Evolutionary conservation across 2,888 invertebrate genomes (phyloP).

Genomic region (Lypha dubia): DNA sequence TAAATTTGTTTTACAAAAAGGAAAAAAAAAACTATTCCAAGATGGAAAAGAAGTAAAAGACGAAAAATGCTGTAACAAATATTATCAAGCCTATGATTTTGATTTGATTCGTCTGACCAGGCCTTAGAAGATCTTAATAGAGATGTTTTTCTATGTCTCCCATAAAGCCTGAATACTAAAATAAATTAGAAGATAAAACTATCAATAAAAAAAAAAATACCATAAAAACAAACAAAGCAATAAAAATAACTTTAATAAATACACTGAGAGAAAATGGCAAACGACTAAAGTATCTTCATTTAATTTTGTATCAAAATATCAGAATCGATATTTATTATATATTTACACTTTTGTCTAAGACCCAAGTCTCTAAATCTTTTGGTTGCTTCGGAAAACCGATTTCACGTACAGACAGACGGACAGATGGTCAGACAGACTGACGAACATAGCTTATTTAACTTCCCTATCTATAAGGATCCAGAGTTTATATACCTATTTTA

Average conservation of each 20-base stretch:
- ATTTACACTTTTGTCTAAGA: too few species aligned
- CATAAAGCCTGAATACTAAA: neutral
- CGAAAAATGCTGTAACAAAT: too few species aligned
- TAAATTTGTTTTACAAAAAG: neutral
- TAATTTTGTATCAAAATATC: too few species aligned
- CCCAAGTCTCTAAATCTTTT: too few species aligned
- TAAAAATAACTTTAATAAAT: neutral
- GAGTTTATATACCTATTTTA: too few species aligned
- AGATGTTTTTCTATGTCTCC: neutral
- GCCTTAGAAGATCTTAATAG: neutral
- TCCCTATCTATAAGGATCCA: too few species aligned
- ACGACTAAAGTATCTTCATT: neutral
- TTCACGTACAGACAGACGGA: too few species aligned
- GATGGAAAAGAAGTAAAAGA: neutral
- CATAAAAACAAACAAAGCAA: slow-evolving; percentile 7
- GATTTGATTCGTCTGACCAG: neutral
- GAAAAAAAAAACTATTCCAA: neutral
- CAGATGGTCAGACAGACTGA: too few species aligned
- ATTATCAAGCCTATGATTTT: too few species aligned
- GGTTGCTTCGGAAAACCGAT: too few species aligned
- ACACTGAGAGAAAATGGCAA: neutral
- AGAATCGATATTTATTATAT: too few species aligned
- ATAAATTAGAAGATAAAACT: neutral
- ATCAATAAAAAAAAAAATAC: slow-evolving; percentile 4
- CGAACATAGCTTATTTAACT: too few species aligned